Conservation (phyloP, 2,113 vertebrate genomes). For the Nothocercus nigrocapillus region DNA sequence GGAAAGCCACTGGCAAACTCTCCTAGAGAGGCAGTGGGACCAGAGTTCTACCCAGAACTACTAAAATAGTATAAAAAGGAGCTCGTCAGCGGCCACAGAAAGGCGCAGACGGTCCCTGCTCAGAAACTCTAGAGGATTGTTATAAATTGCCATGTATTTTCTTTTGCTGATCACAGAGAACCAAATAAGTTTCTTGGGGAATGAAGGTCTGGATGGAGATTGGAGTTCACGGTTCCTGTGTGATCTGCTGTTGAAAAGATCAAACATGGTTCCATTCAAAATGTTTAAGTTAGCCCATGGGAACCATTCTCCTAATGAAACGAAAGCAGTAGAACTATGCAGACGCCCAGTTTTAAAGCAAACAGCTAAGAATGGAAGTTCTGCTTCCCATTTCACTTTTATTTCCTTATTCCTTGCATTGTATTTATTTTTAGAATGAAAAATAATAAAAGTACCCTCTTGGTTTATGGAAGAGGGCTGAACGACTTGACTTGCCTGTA, state of each 20-base stretch:
- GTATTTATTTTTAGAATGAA: not conserved
- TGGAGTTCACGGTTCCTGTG: not conserved
- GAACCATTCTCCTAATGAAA: not conserved
- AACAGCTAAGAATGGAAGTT: not conserved
- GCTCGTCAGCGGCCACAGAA: not conserved
- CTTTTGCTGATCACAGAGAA: not conserved
- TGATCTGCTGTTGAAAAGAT: not conserved
- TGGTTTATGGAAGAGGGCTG: not conserved
- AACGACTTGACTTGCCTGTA: not conserved
- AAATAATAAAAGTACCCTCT: not conserved
- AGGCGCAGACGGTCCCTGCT: fast-evolving
- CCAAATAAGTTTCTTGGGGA: not conserved
- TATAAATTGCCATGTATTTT: not conserved
- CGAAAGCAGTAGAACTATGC: not conserved
- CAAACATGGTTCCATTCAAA: not conserved
- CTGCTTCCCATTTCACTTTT: constrained; percentile 42
- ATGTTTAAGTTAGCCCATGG: not conserved
- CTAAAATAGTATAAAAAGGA: not conserved
- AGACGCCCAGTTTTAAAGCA: not conserved
- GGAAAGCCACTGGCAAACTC: not conserved
- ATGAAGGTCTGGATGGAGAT: not conserved
- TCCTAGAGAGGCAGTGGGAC: fast-evolving
- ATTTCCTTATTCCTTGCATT: constrained; percentile 7
- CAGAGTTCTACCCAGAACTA: not conserved
- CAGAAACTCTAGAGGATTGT: not conserved